A percentile compares a stretch with the other conserved stretches of the same genome.
phyloP scores from a whole-genome alignment of 2,113 vertebrate species.

The Catharus minimus region DNA sequence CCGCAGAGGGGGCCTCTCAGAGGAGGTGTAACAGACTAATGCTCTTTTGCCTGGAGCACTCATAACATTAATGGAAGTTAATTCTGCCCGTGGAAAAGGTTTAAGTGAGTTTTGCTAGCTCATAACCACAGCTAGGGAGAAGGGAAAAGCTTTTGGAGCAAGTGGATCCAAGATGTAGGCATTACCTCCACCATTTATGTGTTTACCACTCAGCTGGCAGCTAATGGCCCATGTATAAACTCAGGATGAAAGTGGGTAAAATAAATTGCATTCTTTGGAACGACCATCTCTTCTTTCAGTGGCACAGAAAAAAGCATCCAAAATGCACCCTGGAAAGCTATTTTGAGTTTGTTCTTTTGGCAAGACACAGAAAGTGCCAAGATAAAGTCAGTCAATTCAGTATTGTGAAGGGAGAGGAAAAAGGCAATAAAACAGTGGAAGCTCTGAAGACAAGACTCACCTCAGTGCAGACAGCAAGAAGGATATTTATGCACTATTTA shows the following conservation, averaged over 20 bases:
- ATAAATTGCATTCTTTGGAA: conserved; percentile 28
- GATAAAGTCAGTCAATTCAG: conserved; percentile 11
- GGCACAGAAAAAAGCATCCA: background rate
- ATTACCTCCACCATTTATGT: conserved; percentile 33
- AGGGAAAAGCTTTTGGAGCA: conserved; percentile 31
- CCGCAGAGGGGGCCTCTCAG: background rate
- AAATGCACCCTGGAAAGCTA: conserved; percentile 27
- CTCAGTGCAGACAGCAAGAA: conserved; percentile 17
- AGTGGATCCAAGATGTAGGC: background rate
- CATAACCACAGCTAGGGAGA: conserved; percentile 23
- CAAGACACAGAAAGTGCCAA: conserved; percentile 15
- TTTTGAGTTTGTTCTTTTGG: conserved; percentile 41
- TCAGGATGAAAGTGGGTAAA: conserved; percentile 27
- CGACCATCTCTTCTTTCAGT: background rate
- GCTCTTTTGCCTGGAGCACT: conserved; percentile 37
- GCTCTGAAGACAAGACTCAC: conserved; percentile 36
- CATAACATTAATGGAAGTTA: conserved; percentile 44
- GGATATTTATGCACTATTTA: conserved; percentile 42
- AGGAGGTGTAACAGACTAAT: conserved; percentile 43
- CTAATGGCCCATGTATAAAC: conserved; percentile 35
- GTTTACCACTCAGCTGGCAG: conserved; percentile 49
- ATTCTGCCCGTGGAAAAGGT: conserved; percentile 42
- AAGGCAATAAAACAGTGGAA: conserved; percentile 7
- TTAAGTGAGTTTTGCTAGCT: conserved; percentile 38
- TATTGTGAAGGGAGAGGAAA: background rate